Base-by-base conservation (phyloP, 2,113 vertebrate species). In the Lepisosteus osseus region DNA sequence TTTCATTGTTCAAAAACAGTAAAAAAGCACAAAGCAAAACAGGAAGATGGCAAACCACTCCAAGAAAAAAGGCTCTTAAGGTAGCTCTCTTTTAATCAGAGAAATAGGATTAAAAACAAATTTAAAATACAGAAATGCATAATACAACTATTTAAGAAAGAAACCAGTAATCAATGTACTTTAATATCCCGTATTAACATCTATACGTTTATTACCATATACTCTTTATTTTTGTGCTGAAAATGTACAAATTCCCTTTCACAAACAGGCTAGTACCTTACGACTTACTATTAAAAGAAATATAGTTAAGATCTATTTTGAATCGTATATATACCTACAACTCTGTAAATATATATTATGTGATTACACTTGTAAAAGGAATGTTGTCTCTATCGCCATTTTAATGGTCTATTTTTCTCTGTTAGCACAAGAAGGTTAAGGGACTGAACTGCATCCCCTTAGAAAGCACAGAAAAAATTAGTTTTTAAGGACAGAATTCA, bases 281-380 rank as follows among this genome's bases (percentile, higher is more conserved):
- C 62, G 67, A 65, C 72, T 77, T 57, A 54, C 64, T 67, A 62
- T 55, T 13, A 76, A 40, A 54, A 29, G 15, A 12, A 65, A 65
- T 65, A 41, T 3, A 56, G 69, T 72, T 79, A 72, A 73, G 57
- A 72, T 8, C 61, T 15, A 15, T 54, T 72, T 76, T 54, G 15
- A 74, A 68, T 75, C 65, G 73, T 72, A 74, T 29, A 29, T 67
- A 72, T 68, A 81, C 65, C 55, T 77, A 67, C n/a, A 78, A 54
- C 70, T 77, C 71, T 75, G 74, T 72, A 73, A 78, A 81, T 80
- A 75, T 80, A 75, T 77, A 72, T 65, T 78, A 73, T 76, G 68
- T 78, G 74, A 70, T 74, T 76, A 68, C 59, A 76, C 74, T 78
- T 72, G 66, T 69, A 75, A 72, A 72, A 71, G 57, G 73, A 66